Evolutionary conservation across 1,140 invertebrate species (phyloP).

Genomic region (Anthonomus grandis): DNA sequence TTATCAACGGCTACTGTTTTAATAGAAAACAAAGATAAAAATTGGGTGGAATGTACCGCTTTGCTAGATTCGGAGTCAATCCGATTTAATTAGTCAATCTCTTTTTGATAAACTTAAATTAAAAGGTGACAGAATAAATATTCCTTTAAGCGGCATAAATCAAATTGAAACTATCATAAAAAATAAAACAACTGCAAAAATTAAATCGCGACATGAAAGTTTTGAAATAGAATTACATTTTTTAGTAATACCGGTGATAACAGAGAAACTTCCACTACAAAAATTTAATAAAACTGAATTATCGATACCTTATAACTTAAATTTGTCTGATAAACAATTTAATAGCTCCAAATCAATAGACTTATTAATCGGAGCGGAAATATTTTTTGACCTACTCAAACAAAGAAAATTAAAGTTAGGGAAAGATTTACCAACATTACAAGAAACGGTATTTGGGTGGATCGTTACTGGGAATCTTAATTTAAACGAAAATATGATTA

Average conservation of each 20-base stretch:
- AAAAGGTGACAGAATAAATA: conserved; percentile 3
- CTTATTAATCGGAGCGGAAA: conserved; percentile 37
- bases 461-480: conserved; percentile 18
- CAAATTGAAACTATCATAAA: conserved; percentile 10
- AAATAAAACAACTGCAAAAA: conserved; percentile 7
- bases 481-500: not conserved
- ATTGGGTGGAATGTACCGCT: conserved; percentile 6
- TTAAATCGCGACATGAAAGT: conserved; percentile 6
- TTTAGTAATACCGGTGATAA: conserved; percentile 21
- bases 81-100: conserved; percentile 15
- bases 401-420: conserved; percentile 32
- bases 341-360: conserved; percentile 30
- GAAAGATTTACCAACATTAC: conserved; percentile 28
- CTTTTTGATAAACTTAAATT: conserved; percentile 16
- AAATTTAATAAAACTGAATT: conserved; percentile 5
- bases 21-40: conserved; percentile 1
- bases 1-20: conserved; percentile 17
- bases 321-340: conserved; percentile 39
- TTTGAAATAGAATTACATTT: conserved; percentile 14
- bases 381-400: conserved; percentile 39
- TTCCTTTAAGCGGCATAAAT: conserved; percentile 15
- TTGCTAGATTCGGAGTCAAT: conserved; percentile 25
- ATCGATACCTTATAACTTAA: conserved; percentile 6
- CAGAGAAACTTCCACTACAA: conserved; percentile 9
- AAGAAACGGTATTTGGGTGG: conserved; percentile 40